phyloP scores from a whole-genome alignment of 2,113 vertebrate species.

The Percopsis transmontana region DNA sequence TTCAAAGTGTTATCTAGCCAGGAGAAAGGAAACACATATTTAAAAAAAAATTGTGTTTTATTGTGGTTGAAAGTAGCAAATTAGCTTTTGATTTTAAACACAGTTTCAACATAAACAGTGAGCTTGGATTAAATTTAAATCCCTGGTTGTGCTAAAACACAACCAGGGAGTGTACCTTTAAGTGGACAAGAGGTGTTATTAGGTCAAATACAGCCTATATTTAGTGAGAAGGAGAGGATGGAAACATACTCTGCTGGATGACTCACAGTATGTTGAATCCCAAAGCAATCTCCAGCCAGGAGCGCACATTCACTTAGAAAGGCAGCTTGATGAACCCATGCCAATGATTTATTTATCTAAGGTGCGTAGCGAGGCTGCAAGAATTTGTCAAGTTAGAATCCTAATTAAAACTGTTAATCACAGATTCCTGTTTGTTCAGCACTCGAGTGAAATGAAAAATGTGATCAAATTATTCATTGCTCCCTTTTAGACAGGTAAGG shows the following conservation, averaged over 20 bases:
- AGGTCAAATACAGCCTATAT: conserved; percentile 39
- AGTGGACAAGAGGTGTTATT: conserved; percentile 59
- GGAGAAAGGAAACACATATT: no score
- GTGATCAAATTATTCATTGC: conserved; percentile 89
- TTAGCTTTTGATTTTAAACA: no score
- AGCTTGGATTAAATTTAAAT: no score
- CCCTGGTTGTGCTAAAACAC: neutral
- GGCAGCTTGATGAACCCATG: conserved; percentile 73
- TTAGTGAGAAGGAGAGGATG: neutral
- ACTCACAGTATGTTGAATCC: conserved; percentile 63
- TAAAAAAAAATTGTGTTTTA: no score
- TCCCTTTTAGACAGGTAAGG: conserved; percentile 87
- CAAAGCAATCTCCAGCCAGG: conserved; percentile 60
- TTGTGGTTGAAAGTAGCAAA: no score
- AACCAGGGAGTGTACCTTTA: conserved; percentile 17
- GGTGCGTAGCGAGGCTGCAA: conserved; percentile 71
- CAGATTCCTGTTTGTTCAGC: conserved; percentile 87
- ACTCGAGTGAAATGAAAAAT: conserved; percentile 87
- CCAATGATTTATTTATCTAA: conserved; percentile 78
- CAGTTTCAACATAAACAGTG: no score
- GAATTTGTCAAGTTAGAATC: conserved; percentile 84
- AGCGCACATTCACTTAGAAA: conserved; percentile 65
- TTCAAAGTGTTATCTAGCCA: neutral
- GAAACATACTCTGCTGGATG: conserved; percentile 12
- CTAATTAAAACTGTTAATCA: conserved; percentile 89